A percentile compares a stretch with the other conserved stretches of the same genome.
Conservation (phyloP, 2,113 vertebrate species). For the Casuarius casuarius region DNA sequence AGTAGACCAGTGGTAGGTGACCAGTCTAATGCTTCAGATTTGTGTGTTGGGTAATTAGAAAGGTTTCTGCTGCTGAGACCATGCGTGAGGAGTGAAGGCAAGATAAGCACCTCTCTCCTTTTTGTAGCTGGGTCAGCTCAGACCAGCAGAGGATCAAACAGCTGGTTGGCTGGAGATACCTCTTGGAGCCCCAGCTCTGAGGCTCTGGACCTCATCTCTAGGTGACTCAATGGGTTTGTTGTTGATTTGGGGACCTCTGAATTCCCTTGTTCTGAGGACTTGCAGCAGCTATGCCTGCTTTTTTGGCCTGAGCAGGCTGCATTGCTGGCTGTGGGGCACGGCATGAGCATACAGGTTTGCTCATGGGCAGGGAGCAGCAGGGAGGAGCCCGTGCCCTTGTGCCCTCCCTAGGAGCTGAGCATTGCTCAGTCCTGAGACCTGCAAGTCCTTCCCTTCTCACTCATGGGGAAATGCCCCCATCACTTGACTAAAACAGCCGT, state of each 20-base stretch:
- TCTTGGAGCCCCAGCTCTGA: background rate
- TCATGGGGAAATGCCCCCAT: too few species aligned
- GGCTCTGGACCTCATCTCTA: background rate
- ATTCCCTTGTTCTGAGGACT: background rate
- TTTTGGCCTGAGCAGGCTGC: background rate
- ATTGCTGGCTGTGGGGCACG: rapidly evolving
- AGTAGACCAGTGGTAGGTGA: rapidly evolving
- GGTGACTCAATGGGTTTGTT: background rate
- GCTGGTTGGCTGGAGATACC: background rate
- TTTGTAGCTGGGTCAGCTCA: too few species aligned
- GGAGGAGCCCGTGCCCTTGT: background rate
- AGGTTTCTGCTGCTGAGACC: background rate
- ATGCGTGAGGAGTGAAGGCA: background rate
- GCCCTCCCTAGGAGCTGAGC: background rate
- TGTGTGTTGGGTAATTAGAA: background rate
- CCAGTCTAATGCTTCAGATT: background rate
- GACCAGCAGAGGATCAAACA: background rate
- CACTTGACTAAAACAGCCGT: background rate
- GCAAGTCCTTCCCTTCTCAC: background rate
- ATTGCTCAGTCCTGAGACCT: background rate
- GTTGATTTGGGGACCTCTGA: background rate
- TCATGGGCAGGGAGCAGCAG: rapidly evolving
- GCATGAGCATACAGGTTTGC: rapidly evolving
- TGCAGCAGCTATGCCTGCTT: background rate
- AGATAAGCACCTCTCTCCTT: background rate